These are phyloP conservation scores for Plutella xylostella DNA, from an alignment of 2,888 invertebrate species.

Conservation along the genomic window DNA sequence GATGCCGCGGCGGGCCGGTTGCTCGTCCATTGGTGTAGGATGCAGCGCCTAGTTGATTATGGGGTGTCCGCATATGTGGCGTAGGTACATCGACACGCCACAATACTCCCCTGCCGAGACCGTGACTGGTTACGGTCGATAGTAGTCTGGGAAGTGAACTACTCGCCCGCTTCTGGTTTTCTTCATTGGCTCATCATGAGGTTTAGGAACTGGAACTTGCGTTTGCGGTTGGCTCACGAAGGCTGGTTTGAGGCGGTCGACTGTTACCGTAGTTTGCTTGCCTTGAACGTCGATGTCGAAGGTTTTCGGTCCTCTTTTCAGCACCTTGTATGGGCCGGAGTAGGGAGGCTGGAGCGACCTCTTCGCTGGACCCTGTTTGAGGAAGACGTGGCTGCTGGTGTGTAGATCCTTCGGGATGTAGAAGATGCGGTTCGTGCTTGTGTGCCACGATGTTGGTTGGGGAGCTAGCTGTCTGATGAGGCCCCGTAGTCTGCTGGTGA, in stretches of 20 bases:
- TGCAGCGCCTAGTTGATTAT: too few species aligned
- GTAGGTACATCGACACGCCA: too few species aligned
- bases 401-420: background rate
- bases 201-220: too few species aligned
- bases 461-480: background rate
- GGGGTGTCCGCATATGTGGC: too few species aligned
- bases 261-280: background rate
- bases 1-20: too few species aligned
- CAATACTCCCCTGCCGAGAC: constrained; percentile 3
- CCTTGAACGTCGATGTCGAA: background rate
- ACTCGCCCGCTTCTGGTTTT: background rate
- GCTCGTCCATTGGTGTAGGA: too few species aligned
- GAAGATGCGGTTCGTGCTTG: background rate
- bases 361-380: background rate
- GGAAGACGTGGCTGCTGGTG: background rate
- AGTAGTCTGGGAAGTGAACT: background rate
- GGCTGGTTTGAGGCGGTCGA: constrained; percentile 2
- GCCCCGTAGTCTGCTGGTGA: background rate
- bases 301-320: background rate
- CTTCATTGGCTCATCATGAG: too few species aligned
- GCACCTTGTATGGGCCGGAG: background rate
- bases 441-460: constrained; percentile 2
- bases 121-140: constrained; percentile 2
- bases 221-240: background rate
- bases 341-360: background rate